These are phyloP conservation scores for Maccullochella peelii DNA, from an alignment of 2,113 vertebrate genomes.

Conservation along the genomic window DNA sequence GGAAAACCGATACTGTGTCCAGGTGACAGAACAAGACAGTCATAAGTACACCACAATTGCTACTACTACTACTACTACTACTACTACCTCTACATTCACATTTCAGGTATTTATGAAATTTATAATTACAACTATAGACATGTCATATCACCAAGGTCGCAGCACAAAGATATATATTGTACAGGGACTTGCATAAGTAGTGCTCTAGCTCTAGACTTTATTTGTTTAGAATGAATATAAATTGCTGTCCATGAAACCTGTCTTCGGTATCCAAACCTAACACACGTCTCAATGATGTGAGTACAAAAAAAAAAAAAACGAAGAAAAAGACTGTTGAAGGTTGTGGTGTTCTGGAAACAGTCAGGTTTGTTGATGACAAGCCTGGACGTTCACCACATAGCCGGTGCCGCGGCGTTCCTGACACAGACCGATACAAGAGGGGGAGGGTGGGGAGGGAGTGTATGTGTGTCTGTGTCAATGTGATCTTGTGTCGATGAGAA, in stretches of 20 bases:
- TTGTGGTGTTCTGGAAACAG: conserved; percentile 69
- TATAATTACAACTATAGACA: background rate
- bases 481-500: conserved; percentile 44
- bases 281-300: conserved; percentile 2
- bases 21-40: conserved; percentile 14
- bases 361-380: conserved; percentile 73
- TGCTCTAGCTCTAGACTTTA: background rate
- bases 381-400: conserved; percentile 43
- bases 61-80: background rate
- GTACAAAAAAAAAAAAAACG: conserved; percentile 23
- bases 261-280: background rate
- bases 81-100: background rate
- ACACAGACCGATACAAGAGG: conserved; percentile 66
- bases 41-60: background rate
- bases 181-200: no score
- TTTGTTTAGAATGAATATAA: background rate
- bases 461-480: conserved; percentile 8
- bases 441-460: background rate
- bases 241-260: background rate
- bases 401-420: conserved; percentile 66
- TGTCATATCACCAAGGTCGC: background rate
- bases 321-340: conserved; percentile 24
- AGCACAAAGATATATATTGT: background rate
- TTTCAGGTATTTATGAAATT: background rate
- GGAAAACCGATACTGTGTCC: conserved; percentile 49